Percentiles rank a stretch among this genome's conserved stretches.
phyloP scores from a whole-genome alignment of 2,113 vertebrate species.

The Pao palembangensis region DNA sequence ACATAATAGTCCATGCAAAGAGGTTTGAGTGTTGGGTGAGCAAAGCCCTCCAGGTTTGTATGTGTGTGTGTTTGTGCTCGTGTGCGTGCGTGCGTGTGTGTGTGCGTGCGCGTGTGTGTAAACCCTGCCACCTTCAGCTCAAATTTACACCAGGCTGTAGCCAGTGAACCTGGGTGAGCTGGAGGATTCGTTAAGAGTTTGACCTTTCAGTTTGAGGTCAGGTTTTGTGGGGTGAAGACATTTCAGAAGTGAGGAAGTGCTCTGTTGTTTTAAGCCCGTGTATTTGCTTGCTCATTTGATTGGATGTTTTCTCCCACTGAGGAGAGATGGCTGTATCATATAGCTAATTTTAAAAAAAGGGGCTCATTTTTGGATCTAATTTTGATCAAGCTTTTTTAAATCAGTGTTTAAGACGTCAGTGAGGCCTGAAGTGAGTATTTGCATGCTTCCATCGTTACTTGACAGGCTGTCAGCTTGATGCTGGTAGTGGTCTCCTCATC shows the following conservation, averaged over 20 bases:
- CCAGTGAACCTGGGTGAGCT: constrained; percentile 64
- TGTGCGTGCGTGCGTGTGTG: constrained; percentile 19
- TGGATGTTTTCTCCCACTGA: constrained; percentile 43
- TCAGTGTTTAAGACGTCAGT: not conserved
- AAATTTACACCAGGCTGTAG: constrained; percentile 75
- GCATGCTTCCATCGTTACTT: not conserved
- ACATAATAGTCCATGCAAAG: constrained; percentile 69
- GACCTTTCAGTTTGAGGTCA: constrained; percentile 64
- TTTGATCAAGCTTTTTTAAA: not conserved
- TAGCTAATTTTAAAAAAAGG: constrained; percentile 24
- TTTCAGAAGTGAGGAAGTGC: constrained; percentile 66
- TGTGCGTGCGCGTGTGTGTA: constrained; percentile 16
- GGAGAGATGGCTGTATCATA: constrained; percentile 18
- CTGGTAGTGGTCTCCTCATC: not conserved
- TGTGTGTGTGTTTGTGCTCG: constrained; percentile 21
- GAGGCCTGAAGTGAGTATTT: not conserved
- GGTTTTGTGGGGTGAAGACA: constrained; percentile 61
- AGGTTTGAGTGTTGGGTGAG: constrained; percentile 43
- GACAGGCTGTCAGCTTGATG: constrained; percentile 10
- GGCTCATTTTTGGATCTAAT: constrained; percentile 8
- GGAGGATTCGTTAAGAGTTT: constrained; percentile 66
- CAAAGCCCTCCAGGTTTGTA: constrained; percentile 31
- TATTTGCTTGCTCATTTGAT: constrained; percentile 73
- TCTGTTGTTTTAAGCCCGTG: constrained; percentile 59
- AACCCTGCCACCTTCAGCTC: constrained; percentile 38